Evolutionary conservation across 2,888 invertebrate genomes (phyloP), one percentile per base, ranked within the genome.

Genomic region (Panopea generosa): DNA sequence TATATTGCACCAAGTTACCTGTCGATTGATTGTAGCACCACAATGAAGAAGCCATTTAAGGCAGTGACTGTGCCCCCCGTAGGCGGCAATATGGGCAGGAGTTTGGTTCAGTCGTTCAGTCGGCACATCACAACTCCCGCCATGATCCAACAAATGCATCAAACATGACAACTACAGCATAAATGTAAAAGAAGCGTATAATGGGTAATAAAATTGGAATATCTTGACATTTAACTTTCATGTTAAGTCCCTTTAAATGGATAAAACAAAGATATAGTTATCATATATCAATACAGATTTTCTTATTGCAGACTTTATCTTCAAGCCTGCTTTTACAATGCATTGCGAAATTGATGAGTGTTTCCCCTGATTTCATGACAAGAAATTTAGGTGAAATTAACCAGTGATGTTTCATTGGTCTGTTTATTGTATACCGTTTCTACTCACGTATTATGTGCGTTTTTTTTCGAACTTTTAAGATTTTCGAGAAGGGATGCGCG

Each of bases 31-130:
- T 22, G 87, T 74, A 27, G 91, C 87, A 29, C 91, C 92, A 73
- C 86, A 86, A 60, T 90, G 89, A 24, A 92, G 76, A 27, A 92
- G 85, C 92, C 92, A 92, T 66, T 90, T 87, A 11, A 92, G 80
- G 82, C 91, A 91, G 69, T 90, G 87, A n/a, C 88, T 80, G 55
- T 90, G 87, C 7, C 90, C 89, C 14, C 88, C 89, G 70, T 88
- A 88, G 7, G 92, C 91, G 57, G 92, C 92, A 40, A 91, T 86
- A 74, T 93, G 93, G 22, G 85, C 75, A 14, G 92, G 90, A 9
- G 92, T 89, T 79, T 91, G 92, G 74, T 90, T 89, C 63, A 90
- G 84, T 20, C 89, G 83, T 38, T 86, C 83, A 4, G 91, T 89
- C 16, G 87, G 52, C 9, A 77, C 82, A 74, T 89, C 87, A 79